These are phyloP conservation scores for Seira musarum DNA, from an alignment of 2,888 invertebrate genomes.

Conservation along the genomic window DNA sequence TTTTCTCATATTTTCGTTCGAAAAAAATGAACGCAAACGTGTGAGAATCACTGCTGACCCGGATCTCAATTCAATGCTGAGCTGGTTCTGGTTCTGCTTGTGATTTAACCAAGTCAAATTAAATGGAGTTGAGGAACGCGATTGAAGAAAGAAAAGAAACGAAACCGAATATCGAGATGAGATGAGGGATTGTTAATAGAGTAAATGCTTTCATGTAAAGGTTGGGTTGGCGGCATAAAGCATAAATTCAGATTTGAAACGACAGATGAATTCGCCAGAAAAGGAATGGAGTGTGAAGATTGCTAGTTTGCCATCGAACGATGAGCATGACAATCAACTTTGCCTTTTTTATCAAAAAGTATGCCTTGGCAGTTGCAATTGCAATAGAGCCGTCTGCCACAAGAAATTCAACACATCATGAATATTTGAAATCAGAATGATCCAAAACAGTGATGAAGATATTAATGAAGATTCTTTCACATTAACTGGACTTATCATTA, in stretches of 20 bases:
- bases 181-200: constrained; percentile 1
- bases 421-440: no score
- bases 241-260: not conserved
- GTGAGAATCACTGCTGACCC: constrained; percentile 59
- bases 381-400: no score
- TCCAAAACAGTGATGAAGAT: no score
- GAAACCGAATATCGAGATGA: constrained; percentile 27
- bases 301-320: no score
- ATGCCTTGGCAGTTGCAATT: no score
- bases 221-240: not conserved
- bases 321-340: no score
- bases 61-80: constrained; percentile 60
- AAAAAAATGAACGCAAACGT: constrained; percentile 20
- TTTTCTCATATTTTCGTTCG: constrained; percentile 7
- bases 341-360: no score
- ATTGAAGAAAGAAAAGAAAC: constrained; percentile 11
- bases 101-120: constrained; percentile 54
- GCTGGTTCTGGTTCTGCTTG: constrained; percentile 60
- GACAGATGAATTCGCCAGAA: not conserved
- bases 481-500: no score
- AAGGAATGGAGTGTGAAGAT: no score
- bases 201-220: not conserved
- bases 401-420: no score
- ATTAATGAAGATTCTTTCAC: no score
- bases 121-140: constrained; percentile 42